Percentiles rank a stretch among this genome's conserved stretches.
phyloP scores from a whole-genome alignment of 2,888 invertebrate species.

The Elysia crispata region DNA sequence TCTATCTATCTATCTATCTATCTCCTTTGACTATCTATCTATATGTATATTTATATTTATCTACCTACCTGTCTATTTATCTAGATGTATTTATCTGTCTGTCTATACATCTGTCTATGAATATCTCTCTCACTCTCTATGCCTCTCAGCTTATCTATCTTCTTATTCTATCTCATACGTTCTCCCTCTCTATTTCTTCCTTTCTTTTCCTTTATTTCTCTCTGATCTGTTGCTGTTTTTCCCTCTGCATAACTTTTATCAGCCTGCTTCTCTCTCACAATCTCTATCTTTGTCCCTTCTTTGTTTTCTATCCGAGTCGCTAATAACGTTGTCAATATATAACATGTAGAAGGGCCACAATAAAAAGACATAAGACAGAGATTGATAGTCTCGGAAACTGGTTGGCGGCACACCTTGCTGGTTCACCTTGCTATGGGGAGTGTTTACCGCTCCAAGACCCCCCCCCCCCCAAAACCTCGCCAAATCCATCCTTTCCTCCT shows the following conservation, averaged over 20 bases:
- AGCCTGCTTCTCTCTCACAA: neutral
- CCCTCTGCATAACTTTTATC: neutral
- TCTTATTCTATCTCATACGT: constrained; percentile 20
- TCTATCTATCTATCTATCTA: neutral
- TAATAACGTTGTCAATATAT: too few species aligned
- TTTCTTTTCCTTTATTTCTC: neutral
- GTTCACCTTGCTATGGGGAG: too few species aligned
- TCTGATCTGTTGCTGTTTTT: neutral
- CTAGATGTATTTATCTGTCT: neutral
- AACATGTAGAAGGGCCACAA: too few species aligned
- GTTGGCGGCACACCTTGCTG: too few species aligned
- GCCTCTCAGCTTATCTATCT: constrained; percentile 17
- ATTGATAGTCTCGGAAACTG: too few species aligned
- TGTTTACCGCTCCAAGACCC: too few species aligned
- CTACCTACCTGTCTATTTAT: neutral
- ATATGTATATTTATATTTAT: neutral
- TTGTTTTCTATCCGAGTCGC: neutral
- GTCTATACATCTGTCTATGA: neutral
- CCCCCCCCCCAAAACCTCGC: too few species aligned
- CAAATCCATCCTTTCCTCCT: too few species aligned
- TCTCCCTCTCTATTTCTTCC: neutral
- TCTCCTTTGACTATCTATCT: neutral
- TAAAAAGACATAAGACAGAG: too few species aligned
- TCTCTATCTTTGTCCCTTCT: neutral
- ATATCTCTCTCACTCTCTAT: constrained; percentile 15